phyloP scores from a whole-genome alignment of 2,113 vertebrate species.

The Crotalus helleri region DNA sequence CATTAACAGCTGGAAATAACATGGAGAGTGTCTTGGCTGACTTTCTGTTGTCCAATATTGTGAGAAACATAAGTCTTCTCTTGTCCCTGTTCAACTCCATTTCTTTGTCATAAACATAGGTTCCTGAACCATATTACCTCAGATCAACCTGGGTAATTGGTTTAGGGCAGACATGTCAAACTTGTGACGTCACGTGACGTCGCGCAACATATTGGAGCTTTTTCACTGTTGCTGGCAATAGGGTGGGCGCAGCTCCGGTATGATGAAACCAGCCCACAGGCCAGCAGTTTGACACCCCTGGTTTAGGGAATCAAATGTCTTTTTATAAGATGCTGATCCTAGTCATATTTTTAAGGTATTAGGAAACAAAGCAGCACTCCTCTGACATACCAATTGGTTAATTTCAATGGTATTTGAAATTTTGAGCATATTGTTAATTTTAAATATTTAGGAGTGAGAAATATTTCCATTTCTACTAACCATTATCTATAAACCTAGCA shows the following conservation, averaged over 20 bases:
- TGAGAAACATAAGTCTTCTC: not conserved
- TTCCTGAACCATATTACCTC: not conserved
- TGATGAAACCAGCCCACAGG: too few species aligned
- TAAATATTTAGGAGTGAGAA: not conserved
- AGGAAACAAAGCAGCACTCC: not conserved
- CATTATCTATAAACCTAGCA: not conserved
- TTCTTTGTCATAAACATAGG: not conserved
- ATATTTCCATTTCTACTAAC: not conserved
- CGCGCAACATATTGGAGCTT: too few species aligned
- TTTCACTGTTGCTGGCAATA: too few species aligned
- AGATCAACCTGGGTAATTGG: not conserved
- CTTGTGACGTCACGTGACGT: too few species aligned
- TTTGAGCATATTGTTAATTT: not conserved
- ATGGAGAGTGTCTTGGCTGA: not conserved
- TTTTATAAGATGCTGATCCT: not conserved
- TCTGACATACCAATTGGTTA: not conserved
- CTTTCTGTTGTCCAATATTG: not conserved
- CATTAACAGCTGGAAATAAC: not conserved
- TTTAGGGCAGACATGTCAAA: not conserved
- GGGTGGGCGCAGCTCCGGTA: too few species aligned
- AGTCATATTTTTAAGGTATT: not conserved
- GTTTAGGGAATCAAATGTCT: not conserved
- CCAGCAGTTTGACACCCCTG: too few species aligned
- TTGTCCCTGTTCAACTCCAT: not conserved
- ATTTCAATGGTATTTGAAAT: not conserved